Evolutionary conservation across 2,797 vertebrate species (phyloP).

Genomic region (Hylomyscus alleni): DNA sequence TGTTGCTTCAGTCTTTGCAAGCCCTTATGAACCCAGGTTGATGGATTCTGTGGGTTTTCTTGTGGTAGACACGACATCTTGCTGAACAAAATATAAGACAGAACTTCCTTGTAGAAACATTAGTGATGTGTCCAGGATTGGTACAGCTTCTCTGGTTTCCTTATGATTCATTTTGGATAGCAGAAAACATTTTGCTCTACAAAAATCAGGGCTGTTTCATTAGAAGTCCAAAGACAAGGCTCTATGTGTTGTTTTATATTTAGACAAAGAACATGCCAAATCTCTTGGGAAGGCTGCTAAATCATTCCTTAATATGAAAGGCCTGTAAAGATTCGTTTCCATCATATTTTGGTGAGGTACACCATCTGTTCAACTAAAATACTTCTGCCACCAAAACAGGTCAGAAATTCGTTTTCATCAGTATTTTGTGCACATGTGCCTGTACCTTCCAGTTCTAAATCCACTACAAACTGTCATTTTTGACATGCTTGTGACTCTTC

Average conservation of each 20-base stretch:
- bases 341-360: constrained; percentile 80
- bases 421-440: constrained; percentile 19
- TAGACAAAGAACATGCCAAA: constrained; percentile 53
- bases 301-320: constrained; percentile 81
- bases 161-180: constrained; percentile 69
- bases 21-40: neutral
- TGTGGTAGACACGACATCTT: neutral
- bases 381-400: constrained; percentile 52
- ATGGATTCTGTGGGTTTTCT: neutral
- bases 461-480: accelerated
- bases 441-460: constrained; percentile 65
- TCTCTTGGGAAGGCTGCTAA: constrained; percentile 76
- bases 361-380: constrained; percentile 75
- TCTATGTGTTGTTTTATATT: constrained; percentile 81
- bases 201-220: constrained; percentile 83
- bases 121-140: constrained; percentile 55
- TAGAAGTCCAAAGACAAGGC: constrained; percentile 76
- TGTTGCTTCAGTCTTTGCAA: neutral
- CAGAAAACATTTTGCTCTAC: constrained; percentile 69
- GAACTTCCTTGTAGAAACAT: neutral
- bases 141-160: constrained; percentile 63
- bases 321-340: constrained; percentile 80
- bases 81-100: constrained; percentile 32
- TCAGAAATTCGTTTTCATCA: constrained; percentile 63
- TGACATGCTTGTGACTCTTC: neutral